These are phyloP conservation scores for Eulemur mongoz DNA, from an alignment of 2,797 vertebrate genomes.

Conservation along the genomic window DNA sequence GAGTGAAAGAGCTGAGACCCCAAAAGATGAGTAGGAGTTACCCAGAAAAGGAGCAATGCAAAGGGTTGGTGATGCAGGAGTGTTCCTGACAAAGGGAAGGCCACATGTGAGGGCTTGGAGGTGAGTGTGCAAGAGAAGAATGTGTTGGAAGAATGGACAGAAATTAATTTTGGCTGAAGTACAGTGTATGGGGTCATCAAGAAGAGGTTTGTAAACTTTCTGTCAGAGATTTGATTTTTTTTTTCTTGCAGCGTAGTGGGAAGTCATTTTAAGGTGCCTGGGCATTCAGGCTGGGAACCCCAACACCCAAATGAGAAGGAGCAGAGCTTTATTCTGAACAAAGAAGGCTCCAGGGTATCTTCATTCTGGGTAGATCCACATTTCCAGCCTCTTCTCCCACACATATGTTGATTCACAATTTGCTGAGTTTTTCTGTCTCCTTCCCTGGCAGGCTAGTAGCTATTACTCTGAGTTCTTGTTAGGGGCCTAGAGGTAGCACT, in stretches of 20 bases:
- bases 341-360: not conserved
- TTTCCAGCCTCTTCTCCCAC: not conserved
- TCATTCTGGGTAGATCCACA: not conserved
- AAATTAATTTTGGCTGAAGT: not conserved
- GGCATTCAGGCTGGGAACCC: not conserved
- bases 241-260: not conserved
- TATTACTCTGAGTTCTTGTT: not conserved
- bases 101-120: not conserved
- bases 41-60: not conserved
- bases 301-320: not conserved
- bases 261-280: not conserved
- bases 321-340: not conserved
- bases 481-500: not conserved
- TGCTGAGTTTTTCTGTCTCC: not conserved
- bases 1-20: not conserved
- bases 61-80: not conserved
- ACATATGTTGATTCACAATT: not conserved
- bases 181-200: not conserved
- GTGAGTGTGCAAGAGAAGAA: not conserved
- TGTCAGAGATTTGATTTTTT: not conserved
- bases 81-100: not conserved
- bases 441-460: not conserved
- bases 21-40: not conserved
- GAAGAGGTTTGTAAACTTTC: not conserved
- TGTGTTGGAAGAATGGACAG: not conserved